Evolutionary conservation across 2,113 vertebrate species (phyloP), one percentile per base, ranked within the genome.

Genomic region (Pachycephala philippinensis): DNA sequence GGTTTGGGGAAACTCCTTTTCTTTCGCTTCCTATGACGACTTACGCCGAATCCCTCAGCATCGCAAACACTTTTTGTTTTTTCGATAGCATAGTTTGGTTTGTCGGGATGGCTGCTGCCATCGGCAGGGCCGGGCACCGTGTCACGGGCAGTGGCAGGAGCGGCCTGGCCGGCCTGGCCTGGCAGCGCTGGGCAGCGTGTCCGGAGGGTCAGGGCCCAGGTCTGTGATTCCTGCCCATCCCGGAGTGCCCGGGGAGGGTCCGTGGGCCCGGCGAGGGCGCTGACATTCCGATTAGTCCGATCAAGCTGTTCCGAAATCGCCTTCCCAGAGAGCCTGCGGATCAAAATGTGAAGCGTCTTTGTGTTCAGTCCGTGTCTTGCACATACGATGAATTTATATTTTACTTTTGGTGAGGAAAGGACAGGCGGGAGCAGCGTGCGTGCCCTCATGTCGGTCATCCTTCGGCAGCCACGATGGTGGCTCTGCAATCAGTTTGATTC

Each of bases 281-380:
- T 5, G 30, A n/a, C 71, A 57, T 74, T 74, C 71, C 40, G 3
- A 22, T n/a, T 31, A 3, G 10, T 24, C 37, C 17, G 3, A 28
- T 17, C 4, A 1, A 14, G 53, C 54, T 23, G 54, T 11, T 11
- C 15, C 2, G 1, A 13, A 13, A 11, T 30, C 26, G 0, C 42
- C 54, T 14, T 37, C 27, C 31, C 1, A 0, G n/a, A 12, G 42
- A 14, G n/a, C 0, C 33, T 0, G 42, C n/a, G 8, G 72, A 30
- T 59, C 54, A 6, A 45, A 22, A 22, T 28, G 71, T 35, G 53
- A 45, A 17, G 53, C 53, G 4, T 7, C 30, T 10, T 4, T 3
- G 0, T 10, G 54, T 35, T 5, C 33, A 3, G 1, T 3, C 71
- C 40, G 22, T 3, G 13, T n/a, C 70, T 27, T 16, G 70, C 70